phyloP scores from a whole-genome alignment of 2,888 invertebrate genomes.

The Sipha maydis region DNA sequence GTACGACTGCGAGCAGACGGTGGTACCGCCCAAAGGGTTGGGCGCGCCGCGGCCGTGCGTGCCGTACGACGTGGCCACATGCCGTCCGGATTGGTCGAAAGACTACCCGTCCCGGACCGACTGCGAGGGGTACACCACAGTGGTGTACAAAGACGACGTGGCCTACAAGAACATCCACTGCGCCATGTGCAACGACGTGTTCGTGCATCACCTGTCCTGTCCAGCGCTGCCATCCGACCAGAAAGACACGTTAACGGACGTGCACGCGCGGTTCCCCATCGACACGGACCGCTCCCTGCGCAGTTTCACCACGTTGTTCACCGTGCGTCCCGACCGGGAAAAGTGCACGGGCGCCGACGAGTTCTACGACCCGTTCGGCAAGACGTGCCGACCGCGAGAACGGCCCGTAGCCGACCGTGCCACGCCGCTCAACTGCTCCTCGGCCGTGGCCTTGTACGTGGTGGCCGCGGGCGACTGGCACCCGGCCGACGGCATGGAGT shows the following conservation, averaged over 20 bases:
- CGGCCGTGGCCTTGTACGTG: background rate
- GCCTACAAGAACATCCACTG: conserved; percentile 69
- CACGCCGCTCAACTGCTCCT: background rate
- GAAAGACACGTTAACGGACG: too few species aligned
- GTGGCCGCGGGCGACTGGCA: background rate
- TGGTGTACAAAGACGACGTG: conserved; percentile 67
- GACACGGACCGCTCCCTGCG: background rate
- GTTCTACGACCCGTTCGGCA: conserved; percentile 69
- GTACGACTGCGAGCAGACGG: conserved; percentile 22
- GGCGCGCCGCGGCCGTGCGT: conserved; percentile 68
- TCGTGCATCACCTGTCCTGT: conserved; percentile 65
- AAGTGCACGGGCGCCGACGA: conserved; percentile 63
- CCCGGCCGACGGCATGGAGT: background rate
- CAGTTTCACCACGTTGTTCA: conserved; percentile 37
- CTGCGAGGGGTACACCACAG: conserved; percentile 69
- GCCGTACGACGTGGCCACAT: conserved; percentile 66
- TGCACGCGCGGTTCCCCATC: background rate
- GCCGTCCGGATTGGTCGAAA: conserved; percentile 68
- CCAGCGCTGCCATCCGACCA: conserved; percentile 61
- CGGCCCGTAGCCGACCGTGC: background rate
- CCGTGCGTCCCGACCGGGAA: background rate
- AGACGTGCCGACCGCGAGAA: conserved; percentile 67
- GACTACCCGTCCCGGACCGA: conserved; percentile 66
- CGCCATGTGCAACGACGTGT: conserved; percentile 69
- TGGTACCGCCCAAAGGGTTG: conserved; percentile 65